Base-by-base conservation (phyloP, 2,113 vertebrate species). In the Ardeotis arabs region DNA sequence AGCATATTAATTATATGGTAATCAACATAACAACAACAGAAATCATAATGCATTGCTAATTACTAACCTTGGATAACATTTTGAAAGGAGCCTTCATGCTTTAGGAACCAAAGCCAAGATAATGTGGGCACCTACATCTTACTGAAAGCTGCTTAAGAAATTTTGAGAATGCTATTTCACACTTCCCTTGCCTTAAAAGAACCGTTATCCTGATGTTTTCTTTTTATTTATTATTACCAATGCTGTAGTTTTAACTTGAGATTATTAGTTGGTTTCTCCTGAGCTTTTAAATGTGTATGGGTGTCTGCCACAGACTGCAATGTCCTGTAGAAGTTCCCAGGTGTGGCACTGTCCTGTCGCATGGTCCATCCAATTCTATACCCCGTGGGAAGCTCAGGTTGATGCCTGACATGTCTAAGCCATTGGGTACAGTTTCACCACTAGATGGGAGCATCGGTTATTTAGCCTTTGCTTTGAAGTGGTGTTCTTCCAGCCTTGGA, bases 401-500 rank as follows among this genome's bases (percentile, higher is more conserved):
- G 64, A 10, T 62, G 44, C 16, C 44, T 44, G 41, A 14, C 22
- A 16, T 24, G 8, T 45, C 29, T 17, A n/a, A 89, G 27, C 58
- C 74, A 66, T 14, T 35, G 14, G 55, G 11, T 63, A 52, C 22
- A 50, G 45, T 74, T 92, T 87, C 80, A 94, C 95, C 95, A 91
- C 94, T 95, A 95, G 95, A 74, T 89, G 92, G 92, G 77, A 95
- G 86, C 81, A 87, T 79, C 17, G 58, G 15, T 95, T 96, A 87
- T 68, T 87, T 73, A 83, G 84, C 95, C 37, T 95, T 93, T 79
- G 2, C 52, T 93, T 92, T 84, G 90, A 87, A 89, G 79, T 44
- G n/a, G 13, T 83, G 17, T 29, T 82, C 69, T 64, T 55, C 63
- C 41, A 69, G 33, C 47, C 89, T 44, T 76, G 70, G 25, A 82